Base-by-base conservation (phyloP, 2,113 vertebrate species). In the Neogale vison region DNA sequence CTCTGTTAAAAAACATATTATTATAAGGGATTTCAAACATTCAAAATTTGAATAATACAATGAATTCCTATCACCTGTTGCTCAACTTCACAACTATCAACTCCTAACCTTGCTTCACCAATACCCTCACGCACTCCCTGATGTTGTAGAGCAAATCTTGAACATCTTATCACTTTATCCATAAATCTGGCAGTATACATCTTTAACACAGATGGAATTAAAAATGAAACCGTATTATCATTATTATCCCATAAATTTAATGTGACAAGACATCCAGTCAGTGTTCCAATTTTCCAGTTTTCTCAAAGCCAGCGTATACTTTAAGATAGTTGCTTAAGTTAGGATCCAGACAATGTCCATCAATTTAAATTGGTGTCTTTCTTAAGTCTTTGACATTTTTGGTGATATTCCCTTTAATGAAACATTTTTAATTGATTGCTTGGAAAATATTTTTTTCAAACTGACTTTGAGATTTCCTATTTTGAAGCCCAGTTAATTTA, bases 401-500 rank as follows among this genome's bases (percentile, higher is more conserved):
- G 12, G 55, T 93, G 18, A 50, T 6, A 59, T 71, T 36, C 21
- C 13, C 14, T 82, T 93, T 23, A 47, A 14, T 59, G 24, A 52
- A 47, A 3, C 79, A 36, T 69, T 95, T 93, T 92, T 85, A 61
- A 36, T 80, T 10, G 26, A 29, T 69, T 93, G 61, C 52, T 93
- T 93, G 2, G 11, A 76, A 89, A 90, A 3, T 82, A 6, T 42
- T 63, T 92, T 94, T 76, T 86, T 72, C 3, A 86, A n/a, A 84
- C n/a, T 61, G 55, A 82, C n/a, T 24, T 63, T 71, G 59, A 71
- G 65, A 89, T 50, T 90, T 90, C 23, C 55, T 80, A 4, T 93
- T 91, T 96, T 14, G 23, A 84, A 96, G 59, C 29, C 59, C 10
- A 50, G 42, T 96, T 94, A 88, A 95, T 91, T 95, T 77, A 20